phyloP scores from a whole-genome alignment of 2,888 invertebrate genomes.

The Cancer borealis region DNA sequence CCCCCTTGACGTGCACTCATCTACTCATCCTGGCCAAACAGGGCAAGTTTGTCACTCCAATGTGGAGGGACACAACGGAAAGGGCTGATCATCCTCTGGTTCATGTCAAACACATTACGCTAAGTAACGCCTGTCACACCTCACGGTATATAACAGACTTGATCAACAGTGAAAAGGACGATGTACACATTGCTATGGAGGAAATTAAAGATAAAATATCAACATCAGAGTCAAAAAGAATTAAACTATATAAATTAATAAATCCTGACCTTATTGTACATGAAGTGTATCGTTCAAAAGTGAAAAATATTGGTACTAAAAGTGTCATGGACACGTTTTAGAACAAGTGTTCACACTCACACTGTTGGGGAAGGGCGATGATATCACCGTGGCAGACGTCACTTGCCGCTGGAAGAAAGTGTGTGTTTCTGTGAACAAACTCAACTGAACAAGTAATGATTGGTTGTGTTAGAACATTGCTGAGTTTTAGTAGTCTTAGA shows the following conservation, averaged over 20 bases:
- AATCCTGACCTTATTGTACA: background rate
- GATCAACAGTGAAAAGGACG: background rate
- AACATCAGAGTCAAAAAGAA: constrained; percentile 10
- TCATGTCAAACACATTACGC: background rate
- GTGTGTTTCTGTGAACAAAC: background rate
- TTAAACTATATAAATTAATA: background rate
- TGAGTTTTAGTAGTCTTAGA: too few species aligned
- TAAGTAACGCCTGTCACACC: background rate
- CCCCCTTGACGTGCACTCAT: background rate
- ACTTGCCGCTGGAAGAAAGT: background rate
- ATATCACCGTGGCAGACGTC: background rate
- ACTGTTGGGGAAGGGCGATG: background rate
- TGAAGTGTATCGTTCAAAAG: background rate
- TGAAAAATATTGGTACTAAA: background rate
- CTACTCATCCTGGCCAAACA: background rate
- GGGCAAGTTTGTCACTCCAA: background rate
- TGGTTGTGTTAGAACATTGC: background rate
- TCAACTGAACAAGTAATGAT: background rate
- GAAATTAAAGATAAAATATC: background rate
- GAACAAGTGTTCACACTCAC: background rate
- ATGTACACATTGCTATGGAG: background rate
- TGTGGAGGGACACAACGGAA: constrained; percentile 15
- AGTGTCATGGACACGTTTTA: background rate
- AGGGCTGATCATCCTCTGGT: background rate
- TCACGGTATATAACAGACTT: background rate